Conservation (phyloP, 2,797 vertebrate genomes). For the Varecia variegata region DNA sequence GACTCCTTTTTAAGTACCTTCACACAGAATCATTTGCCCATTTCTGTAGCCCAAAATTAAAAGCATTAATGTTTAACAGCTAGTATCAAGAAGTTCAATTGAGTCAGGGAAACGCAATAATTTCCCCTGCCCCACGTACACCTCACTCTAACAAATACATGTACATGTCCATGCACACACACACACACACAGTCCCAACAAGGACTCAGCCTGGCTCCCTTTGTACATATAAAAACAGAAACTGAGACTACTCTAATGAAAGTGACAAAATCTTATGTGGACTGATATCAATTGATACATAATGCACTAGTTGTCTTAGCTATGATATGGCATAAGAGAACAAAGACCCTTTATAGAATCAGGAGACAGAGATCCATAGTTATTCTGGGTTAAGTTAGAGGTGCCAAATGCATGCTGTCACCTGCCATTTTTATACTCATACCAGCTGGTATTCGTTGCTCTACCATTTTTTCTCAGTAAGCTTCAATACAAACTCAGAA, state of each 20-base stretch:
- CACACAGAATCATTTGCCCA: neutral
- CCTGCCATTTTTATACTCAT: neutral
- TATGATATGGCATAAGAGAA: neutral
- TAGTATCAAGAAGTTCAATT: neutral
- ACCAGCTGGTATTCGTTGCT: neutral
- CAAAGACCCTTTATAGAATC: neutral
- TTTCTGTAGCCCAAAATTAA: neutral
- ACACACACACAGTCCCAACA: neutral
- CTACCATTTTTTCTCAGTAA: neutral
- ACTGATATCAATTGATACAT: neutral
- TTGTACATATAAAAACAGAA: neutral
- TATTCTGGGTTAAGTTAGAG: neutral
- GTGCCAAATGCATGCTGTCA: neutral
- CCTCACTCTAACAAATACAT: neutral
- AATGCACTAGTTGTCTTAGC: neutral
- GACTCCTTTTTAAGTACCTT: neutral
- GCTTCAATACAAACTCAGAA: neutral
- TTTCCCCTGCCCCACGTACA: neutral
- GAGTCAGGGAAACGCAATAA: neutral
- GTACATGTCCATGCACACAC: rapidly evolving
- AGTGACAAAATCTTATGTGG: neutral
- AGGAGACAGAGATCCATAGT: neutral
- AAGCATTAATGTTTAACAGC: neutral
- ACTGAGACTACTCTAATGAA: neutral
- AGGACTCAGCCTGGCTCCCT: neutral